Base-by-base conservation (phyloP, 2,113 vertebrate genomes). In the Ictidomys tridecemlineatus region DNA sequence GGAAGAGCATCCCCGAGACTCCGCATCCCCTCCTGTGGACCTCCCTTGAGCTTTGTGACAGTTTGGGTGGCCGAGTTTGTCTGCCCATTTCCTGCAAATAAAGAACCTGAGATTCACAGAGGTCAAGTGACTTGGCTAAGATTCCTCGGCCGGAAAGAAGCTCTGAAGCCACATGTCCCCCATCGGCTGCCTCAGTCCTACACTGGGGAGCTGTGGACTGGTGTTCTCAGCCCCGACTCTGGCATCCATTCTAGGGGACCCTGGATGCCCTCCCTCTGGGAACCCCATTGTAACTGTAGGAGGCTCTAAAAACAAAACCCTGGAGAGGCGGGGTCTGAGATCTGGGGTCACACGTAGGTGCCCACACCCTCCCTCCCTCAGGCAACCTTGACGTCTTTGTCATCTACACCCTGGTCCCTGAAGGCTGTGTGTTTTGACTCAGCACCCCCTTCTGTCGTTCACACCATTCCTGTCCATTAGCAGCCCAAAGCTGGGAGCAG, bases 401-500 rank as follows among this genome's bases (percentile, higher is more conserved):
- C 80, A 73, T 24, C 56, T 58, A 69, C 74, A 48, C 11, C 8
- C 58, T 70, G 17, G 42, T 73, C 51, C 63, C 37, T 26, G 11
- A 22, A 95, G 32, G n/a, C 65, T 56, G 0, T n/a, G 37, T 6
- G 1, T 32, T 76, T 84, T 89, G 56, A 30, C 73, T 56, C 48
- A 67, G 87, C 24, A 94, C 34, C 22, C 45, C n/a, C 11, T 70
- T 89, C 61, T 65, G 39, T 93, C 85, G 5, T 74, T 86, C 74
- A 85, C 24, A 63, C 65, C 26, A 17, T 42, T 80, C 77, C 26
- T 96, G 63, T 69, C 63, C 67, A 53, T 94, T 69, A 95, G 72
- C 9, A 65, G n/a, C 26, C 39, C 84, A 82, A 70, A 69, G 26
- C 39, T 82, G 39, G 74, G 86, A 85, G 96, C 63, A 69, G 0